phyloP scores from a whole-genome alignment of 2,797 vertebrate genomes.

The Tragopan temminckii region DNA sequence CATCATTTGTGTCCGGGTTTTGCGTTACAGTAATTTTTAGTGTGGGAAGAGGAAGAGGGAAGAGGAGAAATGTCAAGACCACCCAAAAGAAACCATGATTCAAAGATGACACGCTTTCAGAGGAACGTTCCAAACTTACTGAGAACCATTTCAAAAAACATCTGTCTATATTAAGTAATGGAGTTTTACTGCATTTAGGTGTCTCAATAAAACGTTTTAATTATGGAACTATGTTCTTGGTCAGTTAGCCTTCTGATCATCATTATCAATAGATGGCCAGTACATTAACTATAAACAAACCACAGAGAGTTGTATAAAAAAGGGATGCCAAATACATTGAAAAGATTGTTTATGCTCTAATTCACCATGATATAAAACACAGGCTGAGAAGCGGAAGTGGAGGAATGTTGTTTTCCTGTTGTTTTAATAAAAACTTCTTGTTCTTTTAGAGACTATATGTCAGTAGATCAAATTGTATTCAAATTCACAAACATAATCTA shows the following conservation, averaged over 20 bases:
- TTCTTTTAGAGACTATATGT: neutral
- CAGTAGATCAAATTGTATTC: neutral
- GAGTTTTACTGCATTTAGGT: neutral
- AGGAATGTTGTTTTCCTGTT: neutral
- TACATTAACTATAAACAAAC: slow-evolving; percentile 14
- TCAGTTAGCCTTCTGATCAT: neutral
- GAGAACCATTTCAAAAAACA: neutral
- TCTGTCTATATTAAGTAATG: neutral
- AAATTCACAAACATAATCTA: neutral
- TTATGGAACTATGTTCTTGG: neutral
- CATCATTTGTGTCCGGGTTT: neutral
- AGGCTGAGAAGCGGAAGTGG: accelerated
- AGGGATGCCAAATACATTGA: neutral
- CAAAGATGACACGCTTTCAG: neutral
- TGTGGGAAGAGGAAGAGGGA: accelerated
- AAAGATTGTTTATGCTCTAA: neutral
- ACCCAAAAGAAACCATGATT: neutral
- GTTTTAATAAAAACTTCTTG: neutral
- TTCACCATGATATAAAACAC: neutral
- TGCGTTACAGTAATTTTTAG: neutral
- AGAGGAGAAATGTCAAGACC: neutral
- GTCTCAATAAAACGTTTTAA: neutral
- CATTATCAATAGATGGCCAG: neutral
- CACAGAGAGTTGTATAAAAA: neutral
- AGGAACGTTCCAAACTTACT: neutral